Conservation (phyloP, 2,797 vertebrate species). For the Falco concolor region DNA sequence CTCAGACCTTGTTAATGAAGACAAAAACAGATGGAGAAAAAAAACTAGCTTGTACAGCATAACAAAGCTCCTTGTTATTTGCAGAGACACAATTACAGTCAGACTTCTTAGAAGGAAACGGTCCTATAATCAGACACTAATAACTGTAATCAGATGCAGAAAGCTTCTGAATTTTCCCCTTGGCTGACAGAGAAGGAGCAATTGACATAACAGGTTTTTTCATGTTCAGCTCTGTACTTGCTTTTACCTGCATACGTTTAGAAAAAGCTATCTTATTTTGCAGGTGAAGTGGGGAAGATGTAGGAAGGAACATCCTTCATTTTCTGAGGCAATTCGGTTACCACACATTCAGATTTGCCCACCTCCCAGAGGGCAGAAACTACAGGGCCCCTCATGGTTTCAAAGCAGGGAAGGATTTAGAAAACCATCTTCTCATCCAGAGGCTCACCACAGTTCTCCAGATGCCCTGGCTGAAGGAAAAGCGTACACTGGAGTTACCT, state of each 20-base stretch:
- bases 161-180: neutral
- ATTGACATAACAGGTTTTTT: neutral
- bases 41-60: neutral
- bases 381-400: neutral
- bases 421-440: neutral
- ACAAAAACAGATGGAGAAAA: neutral
- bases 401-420: neutral
- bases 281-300: neutral
- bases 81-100: neutral
- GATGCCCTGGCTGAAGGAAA: neutral
- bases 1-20: slow-evolving; percentile 76
- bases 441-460: neutral
- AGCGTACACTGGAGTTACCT: neutral
- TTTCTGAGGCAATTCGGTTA: neutral
- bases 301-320: neutral
- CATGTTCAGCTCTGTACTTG: neutral
- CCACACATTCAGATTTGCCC: neutral
- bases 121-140: neutral
- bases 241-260: neutral
- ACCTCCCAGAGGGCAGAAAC: neutral
- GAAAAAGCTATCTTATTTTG: neutral
- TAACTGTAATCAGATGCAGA: slow-evolving; percentile 4
- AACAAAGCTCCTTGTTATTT: neutral
- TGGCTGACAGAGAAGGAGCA: neutral
- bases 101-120: neutral